Evolutionary conservation across 2,888 invertebrate species (phyloP).

Genomic region (Dasysyrphus tricinctus): DNA sequence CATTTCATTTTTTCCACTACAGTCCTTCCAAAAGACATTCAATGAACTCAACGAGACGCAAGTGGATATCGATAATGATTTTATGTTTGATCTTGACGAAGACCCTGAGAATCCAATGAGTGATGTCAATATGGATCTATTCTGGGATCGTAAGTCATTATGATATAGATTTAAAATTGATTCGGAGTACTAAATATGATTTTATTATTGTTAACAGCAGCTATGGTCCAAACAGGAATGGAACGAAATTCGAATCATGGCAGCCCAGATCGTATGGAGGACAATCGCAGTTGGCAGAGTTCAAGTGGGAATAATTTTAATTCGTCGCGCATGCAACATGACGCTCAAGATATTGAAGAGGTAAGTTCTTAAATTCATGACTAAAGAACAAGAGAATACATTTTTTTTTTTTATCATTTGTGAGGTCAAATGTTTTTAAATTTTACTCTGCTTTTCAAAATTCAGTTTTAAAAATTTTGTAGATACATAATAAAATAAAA

Average conservation of each 20-base stretch:
- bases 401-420: too few relatives aligned
- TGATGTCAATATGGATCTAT: conserved; percentile 88
- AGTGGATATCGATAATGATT: conserved; percentile 87
- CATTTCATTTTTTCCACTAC: conserved; percentile 65
- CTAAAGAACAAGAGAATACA: too few relatives aligned
- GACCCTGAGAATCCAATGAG: conserved; percentile 84
- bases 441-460: too few relatives aligned
- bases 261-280: conserved; percentile 84
- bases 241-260: conserved; percentile 84
- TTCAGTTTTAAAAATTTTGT: too few relatives aligned
- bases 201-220: conserved; percentile 63
- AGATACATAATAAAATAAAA: too few relatives aligned
- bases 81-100: conserved; percentile 86
- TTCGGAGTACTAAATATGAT: conserved; percentile 13
- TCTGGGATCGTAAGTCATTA: conserved; percentile 85
- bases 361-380: conserved; percentile 74
- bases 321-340: conserved; percentile 80
- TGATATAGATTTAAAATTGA: background rate
- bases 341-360: conserved; percentile 82
- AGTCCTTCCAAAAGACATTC: conserved; percentile 90
- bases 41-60: conserved; percentile 85
- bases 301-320: conserved; percentile 84
- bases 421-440: too few relatives aligned
- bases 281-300: conserved; percentile 84
- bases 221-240: conserved; percentile 85